Conservation (phyloP, 2,797 vertebrate species). For the Netta rufina region DNA sequence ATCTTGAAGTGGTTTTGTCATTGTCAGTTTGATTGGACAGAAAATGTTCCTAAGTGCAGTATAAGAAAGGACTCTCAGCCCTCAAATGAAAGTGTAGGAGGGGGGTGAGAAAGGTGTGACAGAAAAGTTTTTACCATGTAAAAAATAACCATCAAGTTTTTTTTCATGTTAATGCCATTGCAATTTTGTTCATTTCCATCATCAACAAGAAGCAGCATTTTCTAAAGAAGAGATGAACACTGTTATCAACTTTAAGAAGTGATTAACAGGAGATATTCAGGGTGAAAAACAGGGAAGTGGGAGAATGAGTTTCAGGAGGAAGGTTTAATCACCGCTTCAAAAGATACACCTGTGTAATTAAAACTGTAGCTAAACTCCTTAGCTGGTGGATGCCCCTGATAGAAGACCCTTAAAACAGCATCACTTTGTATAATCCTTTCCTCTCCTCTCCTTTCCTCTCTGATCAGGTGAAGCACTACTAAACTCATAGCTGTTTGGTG, state of each 20-base stretch:
- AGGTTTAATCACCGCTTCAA: background rate
- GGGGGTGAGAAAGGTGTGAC: background rate
- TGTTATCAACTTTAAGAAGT: background rate
- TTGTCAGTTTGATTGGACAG: background rate
- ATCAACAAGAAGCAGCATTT: background rate
- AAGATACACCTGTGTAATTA: background rate
- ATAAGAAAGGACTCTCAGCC: background rate
- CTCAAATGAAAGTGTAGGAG: background rate
- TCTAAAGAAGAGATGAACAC: background rate
- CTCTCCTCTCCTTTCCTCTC: fast-evolving
- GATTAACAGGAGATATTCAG: background rate
- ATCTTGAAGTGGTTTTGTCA: background rate
- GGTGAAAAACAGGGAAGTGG: background rate
- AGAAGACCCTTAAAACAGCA: background rate
- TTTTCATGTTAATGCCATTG: background rate
- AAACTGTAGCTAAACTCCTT: background rate
- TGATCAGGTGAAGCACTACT: background rate
- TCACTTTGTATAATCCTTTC: background rate
- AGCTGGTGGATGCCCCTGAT: background rate
- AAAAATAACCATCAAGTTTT: background rate
- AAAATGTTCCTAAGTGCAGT: background rate
- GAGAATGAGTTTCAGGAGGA: background rate
- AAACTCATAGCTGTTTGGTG: background rate
- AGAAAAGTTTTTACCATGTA: background rate
- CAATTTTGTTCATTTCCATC: background rate